Conservation (phyloP, 2,797 vertebrate species). For the Fistularia commersonii region DNA sequence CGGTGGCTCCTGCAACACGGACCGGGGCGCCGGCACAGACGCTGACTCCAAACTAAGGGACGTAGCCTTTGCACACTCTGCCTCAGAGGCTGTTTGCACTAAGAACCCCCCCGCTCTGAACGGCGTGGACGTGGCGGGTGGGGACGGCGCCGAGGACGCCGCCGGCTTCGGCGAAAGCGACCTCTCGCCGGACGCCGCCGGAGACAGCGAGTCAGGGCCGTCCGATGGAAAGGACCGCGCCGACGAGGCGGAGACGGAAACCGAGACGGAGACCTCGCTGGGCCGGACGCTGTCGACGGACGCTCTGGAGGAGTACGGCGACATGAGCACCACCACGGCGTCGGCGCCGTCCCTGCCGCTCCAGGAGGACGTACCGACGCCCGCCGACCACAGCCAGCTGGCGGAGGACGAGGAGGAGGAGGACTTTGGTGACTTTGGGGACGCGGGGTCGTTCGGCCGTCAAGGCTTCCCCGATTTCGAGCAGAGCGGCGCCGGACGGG, state of each 20-base stretch:
- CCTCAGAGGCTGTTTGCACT: conserved; percentile 30
- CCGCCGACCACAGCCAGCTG: conserved; percentile 68
- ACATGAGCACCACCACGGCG: conserved; percentile 82
- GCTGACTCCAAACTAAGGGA: conserved; percentile 43
- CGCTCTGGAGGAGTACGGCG: conserved; percentile 81
- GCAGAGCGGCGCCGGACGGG: background rate
- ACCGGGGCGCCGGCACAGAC: conserved; percentile 42
- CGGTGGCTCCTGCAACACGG: conserved; percentile 46
- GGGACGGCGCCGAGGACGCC: background rate
- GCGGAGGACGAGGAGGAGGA: conserved; percentile 67
- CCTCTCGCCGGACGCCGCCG: conserved; percentile 2
- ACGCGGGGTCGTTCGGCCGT: conserved; percentile 47
- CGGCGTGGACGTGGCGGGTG: background rate
- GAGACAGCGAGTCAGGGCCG: conserved; percentile 29
- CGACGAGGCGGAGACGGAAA: conserved; percentile 57
- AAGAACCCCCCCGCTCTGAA: conserved; percentile 16
- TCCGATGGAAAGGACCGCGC: conserved; percentile 55
- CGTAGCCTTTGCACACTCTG: conserved; percentile 20
- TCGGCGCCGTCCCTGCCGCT: conserved; percentile 64
- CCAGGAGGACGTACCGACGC: conserved; percentile 62
- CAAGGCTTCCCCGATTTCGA: conserved; percentile 67
- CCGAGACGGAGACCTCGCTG: conserved; percentile 66
- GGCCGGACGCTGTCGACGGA: conserved; percentile 68
- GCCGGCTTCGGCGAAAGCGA: conserved; percentile 10
- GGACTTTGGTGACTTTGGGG: conserved; percentile 77